These are phyloP conservation scores for Dermolepida albohirtum DNA, from an alignment of 2,888 invertebrate genomes.

Conservation along the genomic window DNA sequence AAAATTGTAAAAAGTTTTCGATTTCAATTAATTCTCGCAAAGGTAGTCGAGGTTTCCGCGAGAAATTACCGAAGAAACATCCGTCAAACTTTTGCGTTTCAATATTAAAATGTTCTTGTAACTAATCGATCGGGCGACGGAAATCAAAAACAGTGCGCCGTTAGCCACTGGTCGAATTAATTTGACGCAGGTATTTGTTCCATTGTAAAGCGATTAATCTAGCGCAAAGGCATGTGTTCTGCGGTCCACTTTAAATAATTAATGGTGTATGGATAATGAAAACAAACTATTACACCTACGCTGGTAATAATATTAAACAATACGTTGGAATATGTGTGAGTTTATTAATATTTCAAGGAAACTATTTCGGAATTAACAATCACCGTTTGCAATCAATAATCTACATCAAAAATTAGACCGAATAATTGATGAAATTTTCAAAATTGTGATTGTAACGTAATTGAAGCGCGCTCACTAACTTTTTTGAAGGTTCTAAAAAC, in stretches of 20 bases:
- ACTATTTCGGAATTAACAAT: too few species aligned
- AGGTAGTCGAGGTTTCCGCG: neutral
- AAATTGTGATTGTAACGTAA: too few species aligned
- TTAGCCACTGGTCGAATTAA: conserved; percentile 13
- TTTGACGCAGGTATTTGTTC: conserved; percentile 10
- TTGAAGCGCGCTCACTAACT: too few species aligned
- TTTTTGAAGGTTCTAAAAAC: too few species aligned
- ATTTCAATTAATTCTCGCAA: neutral
- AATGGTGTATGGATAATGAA: conserved; percentile 5
- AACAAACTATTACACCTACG: conserved; percentile 7
- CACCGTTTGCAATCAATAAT: too few species aligned
- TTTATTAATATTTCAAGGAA: too few species aligned
- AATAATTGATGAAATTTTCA: too few species aligned
- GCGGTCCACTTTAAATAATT: conserved; percentile 22
- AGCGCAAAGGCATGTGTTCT: conserved; percentile 2
- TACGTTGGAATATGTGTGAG: too few species aligned
- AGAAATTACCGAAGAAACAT: neutral
- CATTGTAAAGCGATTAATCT: conserved; percentile 11
- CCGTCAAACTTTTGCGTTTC: neutral
- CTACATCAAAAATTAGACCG: neutral
- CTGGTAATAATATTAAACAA: too few species aligned
- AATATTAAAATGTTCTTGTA: too few species aligned
- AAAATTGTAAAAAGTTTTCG: conserved; percentile 2
- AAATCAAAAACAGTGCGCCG: conserved; percentile 10
- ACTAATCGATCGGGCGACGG: too few species aligned